These are phyloP conservation scores for Cirrhinus mrigala DNA, from an alignment of 2,797 vertebrate genomes.

Conservation along the genomic window DNA sequence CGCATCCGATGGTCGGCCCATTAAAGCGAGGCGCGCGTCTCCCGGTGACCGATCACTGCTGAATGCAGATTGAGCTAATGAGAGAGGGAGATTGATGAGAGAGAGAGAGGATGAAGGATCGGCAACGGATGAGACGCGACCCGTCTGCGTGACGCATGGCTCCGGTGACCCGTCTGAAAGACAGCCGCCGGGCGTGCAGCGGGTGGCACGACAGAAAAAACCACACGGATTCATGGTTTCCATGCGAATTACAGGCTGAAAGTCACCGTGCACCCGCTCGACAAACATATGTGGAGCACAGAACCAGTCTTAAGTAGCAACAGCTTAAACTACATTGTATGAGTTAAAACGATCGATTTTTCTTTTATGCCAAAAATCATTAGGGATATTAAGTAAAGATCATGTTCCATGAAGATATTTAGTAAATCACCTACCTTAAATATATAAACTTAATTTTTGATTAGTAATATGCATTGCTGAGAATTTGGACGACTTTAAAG, in stretches of 20 bases:
- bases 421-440: too few species aligned
- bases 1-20: conserved; percentile 66
- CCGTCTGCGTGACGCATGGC: conserved; percentile 26
- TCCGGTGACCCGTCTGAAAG: conserved; percentile 16
- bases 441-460: too few species aligned
- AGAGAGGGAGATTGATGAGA: conserved; percentile 64
- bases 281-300: too few species aligned
- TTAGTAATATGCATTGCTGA: too few species aligned
- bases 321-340: too few species aligned
- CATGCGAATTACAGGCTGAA: not conserved
- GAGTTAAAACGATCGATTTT: too few species aligned
- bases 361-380: too few species aligned
- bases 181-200: not conserved
- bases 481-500: too few species aligned
- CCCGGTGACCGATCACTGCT: conserved; percentile 62
- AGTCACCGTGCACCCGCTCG: not conserved
- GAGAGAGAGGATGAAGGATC: conserved; percentile 43
- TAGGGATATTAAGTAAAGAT: too few species aligned
- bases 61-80: conserved; percentile 70
- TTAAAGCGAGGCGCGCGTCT: conserved; percentile 56
- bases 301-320: too few species aligned
- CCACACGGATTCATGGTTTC: not conserved
- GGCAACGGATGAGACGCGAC: conserved; percentile 50
- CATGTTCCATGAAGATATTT: too few species aligned
- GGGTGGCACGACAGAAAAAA: conserved; percentile 4